Evolutionary conservation across 2,888 invertebrate species (phyloP), one percentile per base, ranked within the genome.

Genomic region (Napeogenes inachia): DNA sequence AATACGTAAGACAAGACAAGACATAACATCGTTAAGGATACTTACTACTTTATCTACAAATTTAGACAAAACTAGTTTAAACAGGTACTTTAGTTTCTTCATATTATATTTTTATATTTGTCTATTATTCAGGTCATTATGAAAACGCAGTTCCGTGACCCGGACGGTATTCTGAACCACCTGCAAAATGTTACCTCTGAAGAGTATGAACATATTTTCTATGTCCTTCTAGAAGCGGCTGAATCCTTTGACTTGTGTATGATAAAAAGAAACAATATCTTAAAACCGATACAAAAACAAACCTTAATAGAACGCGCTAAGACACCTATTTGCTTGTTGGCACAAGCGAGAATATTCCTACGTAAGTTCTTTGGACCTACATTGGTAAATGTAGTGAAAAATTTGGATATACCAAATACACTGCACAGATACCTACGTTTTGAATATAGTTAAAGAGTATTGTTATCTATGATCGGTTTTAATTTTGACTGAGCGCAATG

Each of bases 81-180:
- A 21, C 21, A 21, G 21, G 21, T 21, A 21, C 21, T 21, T 21
- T 21, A 21, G 21, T 21, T 21, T 21, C 21, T 1, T 21, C n/a
- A n/a, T 59, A 50, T 8, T 50, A 54, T 57, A 42, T 10, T 35
- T n/a, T 45, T 38, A 35, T 42, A 35, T 46, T 56, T 54, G 32
- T 13, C 33, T 57, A 54, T 53, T n/a, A 53, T 67, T 38, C 80
- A 93, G 93, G 95, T 95, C 0, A 94, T 95, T 21, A 94, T 96
- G 92, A 95, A 95, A 82, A 95, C 95, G 8, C 96, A 96, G 71
- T 95, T 95, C 77, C 92, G 96, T 62, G 95, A 97, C 76, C 96
- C 96, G 0, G 94, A 95, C 75, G 96, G 97, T 45, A 93, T 97
- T 61, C 88, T 97, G 4, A 96, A 96, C 78, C 95, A 94, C 38